Percentiles rank a stretch among this genome's conserved stretches.
phyloP scores from a whole-genome alignment of 2,113 vertebrate species.

The Brachypteracias leptosomus region DNA sequence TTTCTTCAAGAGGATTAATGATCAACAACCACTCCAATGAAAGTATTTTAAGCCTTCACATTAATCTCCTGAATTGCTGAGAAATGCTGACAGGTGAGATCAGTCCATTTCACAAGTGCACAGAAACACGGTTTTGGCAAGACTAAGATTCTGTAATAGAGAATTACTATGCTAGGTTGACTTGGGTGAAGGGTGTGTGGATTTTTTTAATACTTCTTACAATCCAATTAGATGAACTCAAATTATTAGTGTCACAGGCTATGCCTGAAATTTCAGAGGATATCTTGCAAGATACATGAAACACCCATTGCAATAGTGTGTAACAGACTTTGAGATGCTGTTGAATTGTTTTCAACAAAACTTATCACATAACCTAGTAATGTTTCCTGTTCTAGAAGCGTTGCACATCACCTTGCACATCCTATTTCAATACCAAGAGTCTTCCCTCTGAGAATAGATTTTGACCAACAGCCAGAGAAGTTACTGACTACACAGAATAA shows the following conservation, averaged over 20 bases:
- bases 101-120: slow-evolving; percentile 31
- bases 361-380: neutral
- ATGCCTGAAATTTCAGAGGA: neutral
- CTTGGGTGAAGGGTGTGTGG: neutral
- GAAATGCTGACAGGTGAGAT: slow-evolving; percentile 59
- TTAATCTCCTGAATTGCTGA: slow-evolving; percentile 41
- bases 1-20: slow-evolving; percentile 31
- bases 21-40: slow-evolving; percentile 6
- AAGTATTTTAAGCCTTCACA: slow-evolving; percentile 30
- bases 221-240: neutral
- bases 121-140: neutral
- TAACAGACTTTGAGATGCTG: neutral
- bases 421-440: neutral
- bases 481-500: neutral
- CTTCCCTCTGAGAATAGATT: neutral
- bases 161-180: neutral
- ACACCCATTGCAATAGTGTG: neutral
- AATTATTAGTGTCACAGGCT: neutral
- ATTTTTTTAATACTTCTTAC: neutral
- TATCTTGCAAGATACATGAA: neutral
- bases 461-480: neutral
- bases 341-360: neutral
- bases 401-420: neutral
- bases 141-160: neutral
- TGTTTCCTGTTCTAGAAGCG: neutral